Base-by-base conservation (phyloP, 2,797 vertebrate species). In the Heteromormyrus szaboi region DNA sequence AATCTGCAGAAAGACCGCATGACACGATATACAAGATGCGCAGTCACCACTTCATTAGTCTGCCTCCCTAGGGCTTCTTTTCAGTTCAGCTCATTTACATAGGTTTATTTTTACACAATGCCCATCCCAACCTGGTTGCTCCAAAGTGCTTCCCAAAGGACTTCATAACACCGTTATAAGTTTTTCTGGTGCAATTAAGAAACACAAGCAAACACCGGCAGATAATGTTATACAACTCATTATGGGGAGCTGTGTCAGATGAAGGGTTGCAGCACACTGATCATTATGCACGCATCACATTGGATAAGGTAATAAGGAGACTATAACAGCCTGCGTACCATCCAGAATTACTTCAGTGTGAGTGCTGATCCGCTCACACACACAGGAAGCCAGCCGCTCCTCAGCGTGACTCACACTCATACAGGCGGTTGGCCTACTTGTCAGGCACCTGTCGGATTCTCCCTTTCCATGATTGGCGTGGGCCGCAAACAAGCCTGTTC, bases 61-160 rank as follows among this genome's bases (percentile, higher is more conserved):
- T 54, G 50, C 50, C 84, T 33, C 76, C 19, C 1, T 3, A 44
- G 76, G 76, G 41, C 41, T 81, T 81, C n/a, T 46, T 81, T 81
- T 46, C 76, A 81, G 76, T 81, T 81, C 76, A 46, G 41, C 76
- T 81, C 76, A 81, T 81, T 46, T 81, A 81, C 76, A 81, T 81
- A 46, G 76, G 41, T 22, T 81, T 81, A 81, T 81, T 81, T 81
- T 81, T 81, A 81, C 76, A 81, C 76, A 22, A 9, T 46, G 41
- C 76, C 76, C 41, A 46, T 81, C 76, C 76, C 76, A 9, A 46
- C 76, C 37, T 81, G 37, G 76, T n/a, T 46, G 41, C 41, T 41
- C 76, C 76, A 81, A 11, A 22, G 41, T 11, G 41, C 41, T 81
- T 81, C 76, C 76, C 76, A 46, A 19, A 44, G 76, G 76, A 81